These are phyloP conservation scores for Hypsibius dujardini DNA, from an alignment of 1,140 invertebrate genomes.

Conservation along the genomic window DNA sequence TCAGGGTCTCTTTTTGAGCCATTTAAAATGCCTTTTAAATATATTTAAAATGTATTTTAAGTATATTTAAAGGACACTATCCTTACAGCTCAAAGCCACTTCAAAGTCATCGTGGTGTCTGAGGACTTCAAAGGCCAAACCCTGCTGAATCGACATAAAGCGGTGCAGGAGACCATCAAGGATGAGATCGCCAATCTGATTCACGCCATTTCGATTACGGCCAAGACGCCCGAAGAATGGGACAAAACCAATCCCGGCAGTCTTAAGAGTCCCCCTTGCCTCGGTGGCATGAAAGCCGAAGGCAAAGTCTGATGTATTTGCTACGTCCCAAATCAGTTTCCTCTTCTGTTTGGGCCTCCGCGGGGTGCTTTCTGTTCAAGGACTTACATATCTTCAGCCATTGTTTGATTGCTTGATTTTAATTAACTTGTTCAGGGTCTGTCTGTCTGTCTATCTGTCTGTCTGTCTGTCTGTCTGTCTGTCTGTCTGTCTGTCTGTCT, in stretches of 20 bases:
- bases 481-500: too few species aligned
- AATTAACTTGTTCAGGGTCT: too few species aligned
- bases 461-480: too few species aligned
- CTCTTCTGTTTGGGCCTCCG: not conserved
- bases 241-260: not conserved
- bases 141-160: conserved; percentile 41
- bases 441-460: too few species aligned
- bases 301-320: not conserved
- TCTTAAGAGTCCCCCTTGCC: conserved; percentile 2
- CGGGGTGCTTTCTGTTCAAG: too few species aligned
- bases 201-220: not conserved
- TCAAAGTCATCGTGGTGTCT: conserved; percentile 74
- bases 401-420: too few species aligned
- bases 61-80: too few species aligned
- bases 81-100: conserved; percentile 74
- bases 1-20: too few species aligned
- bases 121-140: conserved; percentile 55
- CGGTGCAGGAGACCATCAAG: not conserved
- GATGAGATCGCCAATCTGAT: conserved; percentile 12
- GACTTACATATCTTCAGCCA: too few species aligned
- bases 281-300: conserved; percentile 13
- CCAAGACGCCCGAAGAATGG: conserved; percentile 16
- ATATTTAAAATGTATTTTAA: too few species aligned
- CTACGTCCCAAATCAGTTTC: not conserved
- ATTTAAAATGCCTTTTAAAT: too few species aligned